Percentiles rank a stretch among this genome's conserved stretches.
phyloP scores from a whole-genome alignment of 2,888 invertebrate species.

The Drosophila anceps region DNA sequence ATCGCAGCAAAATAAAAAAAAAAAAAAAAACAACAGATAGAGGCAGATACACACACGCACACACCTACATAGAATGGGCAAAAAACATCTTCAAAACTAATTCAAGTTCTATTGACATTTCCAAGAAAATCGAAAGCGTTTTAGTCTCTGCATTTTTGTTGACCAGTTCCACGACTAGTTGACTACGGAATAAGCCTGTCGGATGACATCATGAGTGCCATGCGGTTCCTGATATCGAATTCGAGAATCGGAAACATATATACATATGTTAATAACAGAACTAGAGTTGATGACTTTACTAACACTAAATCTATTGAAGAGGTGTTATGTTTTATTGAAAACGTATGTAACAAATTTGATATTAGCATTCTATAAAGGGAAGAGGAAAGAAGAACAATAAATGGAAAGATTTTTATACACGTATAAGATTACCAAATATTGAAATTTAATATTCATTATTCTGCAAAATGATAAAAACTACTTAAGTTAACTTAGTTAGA shows the following conservation, averaged over 20 bases:
- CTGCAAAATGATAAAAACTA: no score
- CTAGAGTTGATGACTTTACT: background rate
- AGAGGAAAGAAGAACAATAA: no score
- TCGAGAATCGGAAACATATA: conserved; percentile 1
- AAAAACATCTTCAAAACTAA: conserved; percentile 21
- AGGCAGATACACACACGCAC: background rate
- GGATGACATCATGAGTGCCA: conserved; percentile 10
- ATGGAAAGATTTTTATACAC: no score
- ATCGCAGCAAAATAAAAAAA: conserved; percentile 1
- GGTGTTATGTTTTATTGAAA: no score
- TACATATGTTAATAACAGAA: background rate
- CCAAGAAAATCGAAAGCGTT: conserved; percentile 54
- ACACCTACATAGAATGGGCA: background rate
- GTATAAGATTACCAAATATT: no score
- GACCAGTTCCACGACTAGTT: conserved; percentile 25
- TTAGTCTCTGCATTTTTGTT: conserved; percentile 14
- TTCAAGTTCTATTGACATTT: conserved; percentile 65
- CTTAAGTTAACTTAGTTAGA: no score
- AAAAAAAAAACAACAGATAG: background rate
- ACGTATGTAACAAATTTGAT: no score
- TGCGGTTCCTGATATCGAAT: background rate
- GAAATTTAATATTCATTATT: no score
- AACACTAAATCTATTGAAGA: no score
- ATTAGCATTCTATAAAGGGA: no score
- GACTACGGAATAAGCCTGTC: background rate